Percentiles rank a stretch among this genome's conserved stretches.
Conservation (phyloP, 1,140 invertebrate species). For the Polypedilum pembai region DNA sequence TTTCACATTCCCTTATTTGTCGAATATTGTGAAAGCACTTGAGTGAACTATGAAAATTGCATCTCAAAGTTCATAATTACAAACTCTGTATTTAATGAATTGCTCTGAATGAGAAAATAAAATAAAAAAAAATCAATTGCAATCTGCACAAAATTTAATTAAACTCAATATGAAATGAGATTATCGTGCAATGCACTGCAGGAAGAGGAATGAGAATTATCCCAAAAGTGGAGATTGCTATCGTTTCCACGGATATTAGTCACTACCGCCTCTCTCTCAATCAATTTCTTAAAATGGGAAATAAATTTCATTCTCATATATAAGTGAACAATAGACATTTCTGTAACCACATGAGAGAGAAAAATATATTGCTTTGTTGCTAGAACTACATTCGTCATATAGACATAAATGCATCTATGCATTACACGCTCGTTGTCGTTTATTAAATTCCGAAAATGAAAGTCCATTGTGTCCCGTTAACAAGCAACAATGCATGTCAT, state of each 20-base stretch:
- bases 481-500: conserved; percentile 11
- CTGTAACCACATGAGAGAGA: not conserved
- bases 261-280: not conserved
- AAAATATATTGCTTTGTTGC: too few species aligned
- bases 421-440: not conserved
- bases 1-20: conserved; percentile 5
- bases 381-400: not conserved
- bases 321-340: not conserved
- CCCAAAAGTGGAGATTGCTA: not conserved
- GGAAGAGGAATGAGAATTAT: not conserved
- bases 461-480: conserved; percentile 3
- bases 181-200: not conserved
- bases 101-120: not conserved
- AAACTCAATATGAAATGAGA: conserved; percentile 6
- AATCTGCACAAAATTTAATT: conserved; percentile 13
- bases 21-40: not conserved
- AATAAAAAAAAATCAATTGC: conserved; percentile 5
- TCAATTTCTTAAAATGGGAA: not conserved
- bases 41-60: not conserved
- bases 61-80: not conserved
- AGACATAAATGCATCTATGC: not conserved
- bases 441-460: conserved; percentile 19
- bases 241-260: conserved; percentile 11
- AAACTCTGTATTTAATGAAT: not conserved
- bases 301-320: not conserved